Percentiles rank a stretch among this genome's conserved stretches.
These are phyloP conservation scores for Paradoxurus hermaphroditus DNA, from an alignment of 2,113 vertebrate species.

Conservation along the genomic window DNA sequence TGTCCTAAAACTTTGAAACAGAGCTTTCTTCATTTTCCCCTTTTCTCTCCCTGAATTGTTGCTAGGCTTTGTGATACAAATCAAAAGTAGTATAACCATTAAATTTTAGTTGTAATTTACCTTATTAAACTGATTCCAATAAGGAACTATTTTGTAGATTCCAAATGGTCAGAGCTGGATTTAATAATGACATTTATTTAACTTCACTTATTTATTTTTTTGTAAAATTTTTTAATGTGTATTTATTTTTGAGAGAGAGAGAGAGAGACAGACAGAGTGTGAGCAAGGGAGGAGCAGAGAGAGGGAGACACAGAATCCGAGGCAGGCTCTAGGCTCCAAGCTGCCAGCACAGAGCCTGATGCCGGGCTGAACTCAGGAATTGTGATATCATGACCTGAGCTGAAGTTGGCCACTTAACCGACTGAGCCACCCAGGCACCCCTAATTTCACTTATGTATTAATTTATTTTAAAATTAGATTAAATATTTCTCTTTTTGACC, in stretches of 20 bases:
- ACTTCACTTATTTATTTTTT: background rate
- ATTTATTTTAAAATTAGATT: background rate
- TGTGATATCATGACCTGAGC: no score
- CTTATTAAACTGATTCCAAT: background rate
- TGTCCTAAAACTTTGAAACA: background rate
- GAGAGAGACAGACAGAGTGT: no score
- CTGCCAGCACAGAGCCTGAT: no score
- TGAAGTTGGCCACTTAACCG: no score
- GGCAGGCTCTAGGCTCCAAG: no score
- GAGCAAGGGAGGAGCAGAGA: no score
- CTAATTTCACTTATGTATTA: background rate
- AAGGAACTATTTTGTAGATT: background rate
- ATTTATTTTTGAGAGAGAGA: no score
- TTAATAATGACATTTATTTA: conserved; percentile 11
- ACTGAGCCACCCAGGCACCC: no score
- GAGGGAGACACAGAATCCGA: no score
- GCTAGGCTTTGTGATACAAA: background rate
- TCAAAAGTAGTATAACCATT: background rate
- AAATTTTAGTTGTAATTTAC: background rate
- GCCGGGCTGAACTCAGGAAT: no score
- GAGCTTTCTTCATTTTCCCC: background rate
- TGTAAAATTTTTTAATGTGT: no score
- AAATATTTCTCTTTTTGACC: background rate
- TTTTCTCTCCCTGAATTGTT: background rate
- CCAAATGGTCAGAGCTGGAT: background rate